Percentiles rank a stretch among this genome's conserved stretches.
Evolutionary conservation across 2,113 vertebrate genomes (phyloP).

Genomic region (Sylvietta virens): DNA sequence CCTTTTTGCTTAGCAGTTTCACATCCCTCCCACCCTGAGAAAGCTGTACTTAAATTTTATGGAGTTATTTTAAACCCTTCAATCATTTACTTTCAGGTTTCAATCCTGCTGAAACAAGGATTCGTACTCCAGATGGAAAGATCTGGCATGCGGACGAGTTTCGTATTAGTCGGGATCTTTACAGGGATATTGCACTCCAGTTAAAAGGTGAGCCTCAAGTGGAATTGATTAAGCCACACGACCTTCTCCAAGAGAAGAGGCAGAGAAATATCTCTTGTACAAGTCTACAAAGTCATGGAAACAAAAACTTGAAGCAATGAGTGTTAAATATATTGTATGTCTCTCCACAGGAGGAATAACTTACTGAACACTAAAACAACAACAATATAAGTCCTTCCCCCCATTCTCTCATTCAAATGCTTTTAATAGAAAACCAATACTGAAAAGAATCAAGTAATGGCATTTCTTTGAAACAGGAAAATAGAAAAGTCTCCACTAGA

Average conservation of each 20-base stretch:
- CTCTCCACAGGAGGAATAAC: background rate
- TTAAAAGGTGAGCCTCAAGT: slow-evolving; percentile 75
- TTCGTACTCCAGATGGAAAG: slow-evolving; percentile 83
- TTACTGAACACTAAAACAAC: background rate
- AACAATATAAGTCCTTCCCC: background rate
- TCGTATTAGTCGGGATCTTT: slow-evolving; percentile 79
- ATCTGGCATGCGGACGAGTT: slow-evolving; percentile 83
- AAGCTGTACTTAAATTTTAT: background rate
- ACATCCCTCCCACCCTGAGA: background rate
- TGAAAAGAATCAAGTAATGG: background rate
- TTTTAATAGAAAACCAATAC: background rate
- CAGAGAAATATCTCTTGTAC: background rate
- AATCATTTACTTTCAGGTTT: slow-evolving; percentile 77
- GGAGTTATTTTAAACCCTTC: background rate
- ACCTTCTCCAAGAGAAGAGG: background rate
- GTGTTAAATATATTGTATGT: background rate
- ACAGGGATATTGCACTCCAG: slow-evolving; percentile 77
- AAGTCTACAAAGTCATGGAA: background rate
- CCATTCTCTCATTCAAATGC: background rate
- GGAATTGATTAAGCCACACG: background rate
- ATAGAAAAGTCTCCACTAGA: background rate
- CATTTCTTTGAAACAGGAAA: background rate
- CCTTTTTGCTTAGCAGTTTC: background rate
- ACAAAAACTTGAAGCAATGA: background rate
- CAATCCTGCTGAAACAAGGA: slow-evolving; percentile 85